Evolutionary conservation across 2,113 vertebrate genomes (phyloP).

Genomic region (Ctenodactylus gundi): DNA sequence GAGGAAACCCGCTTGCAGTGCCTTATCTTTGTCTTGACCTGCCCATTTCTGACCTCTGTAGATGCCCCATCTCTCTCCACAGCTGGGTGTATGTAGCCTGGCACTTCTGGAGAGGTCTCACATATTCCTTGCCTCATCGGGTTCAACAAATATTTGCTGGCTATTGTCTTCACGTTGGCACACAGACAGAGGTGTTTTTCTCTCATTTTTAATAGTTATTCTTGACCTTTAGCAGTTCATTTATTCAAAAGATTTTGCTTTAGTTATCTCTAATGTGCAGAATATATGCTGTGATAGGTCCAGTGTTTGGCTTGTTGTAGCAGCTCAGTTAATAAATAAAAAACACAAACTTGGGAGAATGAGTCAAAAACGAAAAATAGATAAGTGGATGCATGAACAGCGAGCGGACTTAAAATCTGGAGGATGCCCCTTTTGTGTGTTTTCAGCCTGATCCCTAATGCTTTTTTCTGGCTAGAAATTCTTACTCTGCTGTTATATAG

Average conservation of each 20-base stretch:
- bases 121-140: neutral
- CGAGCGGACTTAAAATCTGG: neutral
- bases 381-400: neutral
- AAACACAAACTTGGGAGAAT: neutral
- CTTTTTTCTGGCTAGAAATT: neutral
- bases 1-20: neutral
- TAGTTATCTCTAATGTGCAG: neutral
- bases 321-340: neutral
- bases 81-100: neutral
- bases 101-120: neutral
- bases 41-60: neutral
- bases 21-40: neutral
- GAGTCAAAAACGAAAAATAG: neutral
- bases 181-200: neutral
- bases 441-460: neutral
- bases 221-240: neutral
- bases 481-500: neutral
- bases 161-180: neutral
- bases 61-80: neutral
- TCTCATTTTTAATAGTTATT: neutral
- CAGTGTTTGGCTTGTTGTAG: neutral
- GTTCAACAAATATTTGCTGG: neutral
- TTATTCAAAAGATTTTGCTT: neutral
- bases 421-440: neutral
- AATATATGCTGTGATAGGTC: too few relatives aligned